phyloP scores from a whole-genome alignment of 2,888 invertebrate genomes.

The Microplitis deprimator region DNA sequence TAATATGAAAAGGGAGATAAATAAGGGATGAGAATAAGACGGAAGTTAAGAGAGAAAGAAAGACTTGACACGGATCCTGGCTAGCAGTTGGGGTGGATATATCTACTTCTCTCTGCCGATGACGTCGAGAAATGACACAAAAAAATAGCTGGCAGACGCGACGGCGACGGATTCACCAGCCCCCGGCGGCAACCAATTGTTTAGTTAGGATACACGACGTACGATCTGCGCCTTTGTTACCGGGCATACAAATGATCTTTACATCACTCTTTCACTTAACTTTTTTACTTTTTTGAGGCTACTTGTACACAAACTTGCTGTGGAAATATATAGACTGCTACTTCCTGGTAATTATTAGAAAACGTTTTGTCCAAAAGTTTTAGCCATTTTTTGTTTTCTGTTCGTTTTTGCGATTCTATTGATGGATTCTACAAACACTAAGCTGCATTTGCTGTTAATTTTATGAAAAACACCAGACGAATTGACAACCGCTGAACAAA shows the following conservation, averaged over 20 bases:
- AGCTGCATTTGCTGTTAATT: neutral
- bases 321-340: neutral
- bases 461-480: neutral
- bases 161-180: constrained; percentile 54
- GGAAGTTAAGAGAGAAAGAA: constrained; percentile 51
- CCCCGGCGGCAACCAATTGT: constrained; percentile 39
- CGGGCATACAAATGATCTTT: constrained; percentile 33
- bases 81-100: constrained; percentile 55
- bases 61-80: constrained; percentile 61
- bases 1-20: constrained; percentile 11
- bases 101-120: constrained; percentile 63
- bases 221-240: neutral
- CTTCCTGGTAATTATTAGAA: neutral
- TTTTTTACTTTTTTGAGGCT: neutral
- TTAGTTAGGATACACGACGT: constrained; percentile 34
- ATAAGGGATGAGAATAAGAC: constrained; percentile 25
- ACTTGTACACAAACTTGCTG: neutral
- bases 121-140: constrained; percentile 70
- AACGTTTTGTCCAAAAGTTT: neutral
- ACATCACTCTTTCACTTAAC: constrained; percentile 1
- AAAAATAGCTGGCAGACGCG: constrained; percentile 67
- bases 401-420: neutral
- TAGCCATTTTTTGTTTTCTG: neutral
- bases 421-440: neutral
- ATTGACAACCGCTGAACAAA: neutral